Conservation (phyloP, 2,113 vertebrate species). For the Tinamus guttatus region DNA sequence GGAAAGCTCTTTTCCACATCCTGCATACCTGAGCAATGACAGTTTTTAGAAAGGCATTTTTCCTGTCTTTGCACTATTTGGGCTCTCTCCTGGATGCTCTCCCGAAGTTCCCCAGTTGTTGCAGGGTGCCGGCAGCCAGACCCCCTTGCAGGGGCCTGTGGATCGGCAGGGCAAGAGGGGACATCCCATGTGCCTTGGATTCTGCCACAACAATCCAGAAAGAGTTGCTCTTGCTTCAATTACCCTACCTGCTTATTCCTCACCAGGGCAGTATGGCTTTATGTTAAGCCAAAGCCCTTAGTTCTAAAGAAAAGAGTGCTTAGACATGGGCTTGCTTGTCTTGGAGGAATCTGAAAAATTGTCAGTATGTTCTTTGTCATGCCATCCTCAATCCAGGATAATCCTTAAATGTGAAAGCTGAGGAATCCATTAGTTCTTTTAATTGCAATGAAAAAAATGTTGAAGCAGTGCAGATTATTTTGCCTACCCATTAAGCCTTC, state of each 20-base stretch:
- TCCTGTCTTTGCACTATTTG: neutral
- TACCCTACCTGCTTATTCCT: neutral
- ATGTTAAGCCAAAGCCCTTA: neutral
- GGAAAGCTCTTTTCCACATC: neutral
- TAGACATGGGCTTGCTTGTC: neutral
- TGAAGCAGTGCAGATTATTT: slow-evolving; percentile 18
- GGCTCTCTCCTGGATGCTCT: neutral
- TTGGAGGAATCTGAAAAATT: neutral
- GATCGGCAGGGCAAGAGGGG: neutral
- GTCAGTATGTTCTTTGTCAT: neutral
- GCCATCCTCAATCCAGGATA: neutral
- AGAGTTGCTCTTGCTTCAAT: neutral
- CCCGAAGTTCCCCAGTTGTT: rapidly evolving
- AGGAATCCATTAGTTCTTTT: neutral
- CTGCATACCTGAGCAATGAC: neutral
- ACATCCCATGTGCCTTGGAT: too few species aligned
- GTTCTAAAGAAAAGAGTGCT: neutral
- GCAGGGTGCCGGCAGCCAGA: rapidly evolving
- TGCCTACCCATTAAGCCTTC: neutral
- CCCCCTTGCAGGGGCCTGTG: rapidly evolving
- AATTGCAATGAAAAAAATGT: slow-evolving; percentile 27
- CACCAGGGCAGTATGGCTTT: rapidly evolving
- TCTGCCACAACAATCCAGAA: rapidly evolving
- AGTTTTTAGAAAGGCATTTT: neutral
- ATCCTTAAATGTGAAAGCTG: slow-evolving; percentile 47